Evolutionary conservation across 2,797 vertebrate species (phyloP), one percentile per base, ranked within the genome.

Genomic region (Euthynnus affinis): DNA sequence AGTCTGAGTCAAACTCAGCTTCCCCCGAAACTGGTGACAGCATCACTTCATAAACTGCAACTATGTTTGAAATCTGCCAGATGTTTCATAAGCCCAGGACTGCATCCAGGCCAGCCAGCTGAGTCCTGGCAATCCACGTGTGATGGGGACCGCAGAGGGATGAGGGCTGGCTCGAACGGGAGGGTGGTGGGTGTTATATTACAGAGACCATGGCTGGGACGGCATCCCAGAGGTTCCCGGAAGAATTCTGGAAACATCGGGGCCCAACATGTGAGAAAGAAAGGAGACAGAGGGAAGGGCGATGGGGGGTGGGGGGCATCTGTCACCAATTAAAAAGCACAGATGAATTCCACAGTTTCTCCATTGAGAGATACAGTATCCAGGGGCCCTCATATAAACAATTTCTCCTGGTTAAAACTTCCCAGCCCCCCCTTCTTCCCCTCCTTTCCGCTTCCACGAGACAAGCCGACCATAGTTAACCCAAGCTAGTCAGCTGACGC

Each of bases 221-320:
- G 7, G n/a, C 57, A 74, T 93, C 91, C 91, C 90, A 86, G 80
- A 84, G 71, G 80, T 87, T 90, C 87, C 86, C 69, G 8, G 72
- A 91, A 88, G 82, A 84, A 82, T 89, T 85, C 70, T 88, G 83
- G 83, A 79, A 91, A 90, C 84, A 85, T 82, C 37, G 17, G 52
- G 34, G 58, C 64, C 68, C 74, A 75, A 78, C 76, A 78, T 77
- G 83, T 77, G 78, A 49, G 71, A 32, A 25, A 76, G 76, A 80
- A 71, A 53, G 34, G 48, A 63, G 59, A 83, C 20, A 74, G 55
- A 76, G 59, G 60, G 64, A 76, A 22, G 57, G 71, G 66, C 12
- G 42, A 48, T 23, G 46, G 17, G 69, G 71, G 67, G 64, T 69
- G 40, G 61, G 73, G 73, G 73, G 90, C 89, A 94, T 93, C 40